Evolutionary conservation across 1,140 invertebrate species (phyloP).

Genomic region (Mycetomoellerius zeteki): DNA sequence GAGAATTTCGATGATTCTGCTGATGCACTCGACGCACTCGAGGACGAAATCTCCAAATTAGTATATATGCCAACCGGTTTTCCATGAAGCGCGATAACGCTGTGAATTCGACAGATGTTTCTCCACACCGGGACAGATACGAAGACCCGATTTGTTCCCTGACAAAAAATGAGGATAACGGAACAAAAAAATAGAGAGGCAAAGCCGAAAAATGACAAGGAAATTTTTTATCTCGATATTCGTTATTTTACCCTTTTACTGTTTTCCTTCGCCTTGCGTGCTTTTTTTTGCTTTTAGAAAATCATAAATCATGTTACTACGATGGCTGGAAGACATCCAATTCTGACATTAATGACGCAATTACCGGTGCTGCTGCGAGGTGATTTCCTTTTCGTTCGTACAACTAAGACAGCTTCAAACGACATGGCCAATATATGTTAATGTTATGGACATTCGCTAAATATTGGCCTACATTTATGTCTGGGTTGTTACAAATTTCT

Average conservation of each 20-base stretch:
- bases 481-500: too few relatives aligned
- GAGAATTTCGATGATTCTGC: slow-evolving; percentile 34
- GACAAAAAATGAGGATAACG: slow-evolving; percentile 6
- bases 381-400: slow-evolving; percentile 29
- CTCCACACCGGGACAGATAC: slow-evolving; percentile 57
- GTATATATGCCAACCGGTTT: slow-evolving; percentile 68
- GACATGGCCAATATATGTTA: too few relatives aligned
- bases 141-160: slow-evolving; percentile 44
- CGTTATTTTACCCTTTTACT: background rate
- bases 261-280: background rate
- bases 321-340: background rate
- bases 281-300: too few relatives aligned
- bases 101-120: slow-evolving; percentile 67
- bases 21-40: background rate
- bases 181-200: background rate
- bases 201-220: slow-evolving; percentile 4
- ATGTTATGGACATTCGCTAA: too few relatives aligned
- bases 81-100: slow-evolving; percentile 69
- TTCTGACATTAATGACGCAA: slow-evolving; percentile 23
- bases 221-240: background rate
- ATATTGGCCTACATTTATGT: too few relatives aligned
- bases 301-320: background rate
- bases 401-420: too few relatives aligned
- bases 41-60: slow-evolving; percentile 61
- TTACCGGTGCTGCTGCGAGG: slow-evolving; percentile 3